Evolutionary conservation across 92 coral and sea anemone genomes (phyloP).

Genomic region (Actinostola sp.): DNA sequence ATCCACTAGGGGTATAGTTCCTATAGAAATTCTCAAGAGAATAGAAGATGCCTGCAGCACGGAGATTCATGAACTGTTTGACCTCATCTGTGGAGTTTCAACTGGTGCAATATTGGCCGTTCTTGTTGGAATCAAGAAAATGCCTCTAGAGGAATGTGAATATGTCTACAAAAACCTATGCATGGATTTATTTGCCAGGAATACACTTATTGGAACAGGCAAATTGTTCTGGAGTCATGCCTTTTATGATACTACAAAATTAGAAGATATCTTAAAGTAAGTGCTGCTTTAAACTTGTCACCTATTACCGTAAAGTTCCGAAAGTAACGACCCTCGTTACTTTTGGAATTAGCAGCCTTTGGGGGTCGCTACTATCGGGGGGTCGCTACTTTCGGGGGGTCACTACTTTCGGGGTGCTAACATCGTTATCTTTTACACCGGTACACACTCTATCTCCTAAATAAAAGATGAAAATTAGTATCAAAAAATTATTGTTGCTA

Average conservation of each 20-base stretch:
- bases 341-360: too few species aligned
- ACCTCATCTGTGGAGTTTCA: constrained; percentile 89
- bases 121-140: constrained; percentile 80
- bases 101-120: constrained; percentile 96
- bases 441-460: too few species aligned
- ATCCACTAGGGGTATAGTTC: constrained; percentile 71
- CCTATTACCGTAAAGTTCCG: too few species aligned
- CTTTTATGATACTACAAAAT: constrained; percentile 83
- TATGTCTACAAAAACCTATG: constrained; percentile 81
- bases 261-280: constrained; percentile 90
- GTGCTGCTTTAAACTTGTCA: constrained; percentile 15
- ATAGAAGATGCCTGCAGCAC: constrained; percentile 75
- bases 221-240: constrained; percentile 95
- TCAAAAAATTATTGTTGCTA: too few species aligned
- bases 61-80: constrained; percentile 88
- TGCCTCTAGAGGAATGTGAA: constrained; percentile 87
- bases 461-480: too few species aligned
- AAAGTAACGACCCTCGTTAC: too few species aligned
- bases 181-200: constrained; percentile 83
- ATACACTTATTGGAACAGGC: constrained; percentile 91
- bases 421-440: too few species aligned
- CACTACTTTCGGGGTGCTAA: too few species aligned
- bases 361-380: too few species aligned
- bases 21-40: constrained; percentile 92
- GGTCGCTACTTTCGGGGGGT: too few species aligned